Evolutionary conservation across 2,888 invertebrate genomes (phyloP).

Genomic region (Drosophila birchii): DNA sequence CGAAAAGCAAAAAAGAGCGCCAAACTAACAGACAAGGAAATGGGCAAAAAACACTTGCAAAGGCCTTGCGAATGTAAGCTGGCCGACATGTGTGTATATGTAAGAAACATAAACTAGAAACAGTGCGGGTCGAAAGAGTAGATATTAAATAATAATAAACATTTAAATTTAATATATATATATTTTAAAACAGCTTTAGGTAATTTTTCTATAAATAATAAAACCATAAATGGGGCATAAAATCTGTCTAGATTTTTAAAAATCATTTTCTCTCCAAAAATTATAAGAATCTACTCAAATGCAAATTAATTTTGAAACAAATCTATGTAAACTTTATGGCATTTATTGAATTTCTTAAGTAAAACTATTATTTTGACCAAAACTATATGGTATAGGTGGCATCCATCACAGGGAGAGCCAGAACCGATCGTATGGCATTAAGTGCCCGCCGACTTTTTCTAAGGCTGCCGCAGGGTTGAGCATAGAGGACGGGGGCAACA

Average conservation of each 20-base stretch:
- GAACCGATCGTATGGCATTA: conserved; percentile 27
- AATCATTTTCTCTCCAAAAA: neutral
- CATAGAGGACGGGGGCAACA: neutral
- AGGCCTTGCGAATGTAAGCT: conserved; percentile 40
- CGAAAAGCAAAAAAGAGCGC: conserved; percentile 18
- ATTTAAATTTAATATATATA: neutral
- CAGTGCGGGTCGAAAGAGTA: conserved; percentile 19
- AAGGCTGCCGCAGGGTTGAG: conserved; percentile 3
- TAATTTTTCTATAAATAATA: neutral
- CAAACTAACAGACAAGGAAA: conserved; percentile 59
- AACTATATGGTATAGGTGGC: neutral
- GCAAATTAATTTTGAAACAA: no score
- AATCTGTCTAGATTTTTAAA: no score
- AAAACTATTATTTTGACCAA: neutral
- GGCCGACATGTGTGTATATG: conserved; percentile 45
- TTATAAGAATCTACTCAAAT: neutral
- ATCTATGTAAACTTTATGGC: neutral
- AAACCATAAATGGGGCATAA: neutral
- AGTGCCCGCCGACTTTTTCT: conserved; percentile 25
- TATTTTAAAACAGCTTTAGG: neutral
- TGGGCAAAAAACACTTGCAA: conserved; percentile 50
- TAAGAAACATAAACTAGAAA: conserved; percentile 4
- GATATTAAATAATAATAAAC: neutral
- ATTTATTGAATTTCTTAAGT: neutral
- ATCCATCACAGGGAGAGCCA: neutral